These are phyloP conservation scores for Cossypha heuglini DNA, from an alignment of 2,797 vertebrate genomes.

Conservation along the genomic window DNA sequence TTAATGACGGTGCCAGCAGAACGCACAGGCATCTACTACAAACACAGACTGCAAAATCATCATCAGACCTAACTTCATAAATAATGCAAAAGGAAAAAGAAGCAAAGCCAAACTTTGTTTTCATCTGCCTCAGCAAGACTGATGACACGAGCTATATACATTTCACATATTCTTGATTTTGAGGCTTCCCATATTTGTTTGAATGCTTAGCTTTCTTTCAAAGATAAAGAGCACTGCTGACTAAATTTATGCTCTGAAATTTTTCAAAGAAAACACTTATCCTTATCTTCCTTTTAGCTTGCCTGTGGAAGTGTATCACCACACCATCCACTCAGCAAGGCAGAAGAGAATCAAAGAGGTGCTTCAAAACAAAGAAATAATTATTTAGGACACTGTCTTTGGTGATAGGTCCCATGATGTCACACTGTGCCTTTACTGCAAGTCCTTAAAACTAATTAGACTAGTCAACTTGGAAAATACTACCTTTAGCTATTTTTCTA, in stretches of 20 bases:
- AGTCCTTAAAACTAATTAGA: background rate
- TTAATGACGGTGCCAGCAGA: conserved; percentile 31
- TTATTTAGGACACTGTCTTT: background rate
- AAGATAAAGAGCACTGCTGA: background rate
- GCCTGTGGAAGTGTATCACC: background rate
- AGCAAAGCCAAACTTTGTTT: background rate
- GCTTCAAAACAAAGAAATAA: conserved; percentile 18
- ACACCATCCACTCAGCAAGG: background rate
- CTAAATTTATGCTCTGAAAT: background rate
- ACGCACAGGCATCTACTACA: background rate
- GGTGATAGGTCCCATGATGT: background rate
- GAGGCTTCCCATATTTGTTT: background rate
- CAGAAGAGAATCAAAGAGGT: background rate
- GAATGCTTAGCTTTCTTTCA: background rate
- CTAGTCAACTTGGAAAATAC: background rate
- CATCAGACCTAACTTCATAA: conserved; percentile 14
- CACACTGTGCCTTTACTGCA: background rate
- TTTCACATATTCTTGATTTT: background rate
- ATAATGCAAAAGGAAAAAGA: background rate
- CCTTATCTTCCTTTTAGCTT: background rate
- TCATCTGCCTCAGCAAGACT: background rate
- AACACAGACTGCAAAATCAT: background rate
- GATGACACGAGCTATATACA: background rate
- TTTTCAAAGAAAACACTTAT: background rate
- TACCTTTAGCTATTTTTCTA: background rate